Evolutionary conservation across 2,888 invertebrate species (phyloP).

Genomic region (Atethmia centrago): DNA sequence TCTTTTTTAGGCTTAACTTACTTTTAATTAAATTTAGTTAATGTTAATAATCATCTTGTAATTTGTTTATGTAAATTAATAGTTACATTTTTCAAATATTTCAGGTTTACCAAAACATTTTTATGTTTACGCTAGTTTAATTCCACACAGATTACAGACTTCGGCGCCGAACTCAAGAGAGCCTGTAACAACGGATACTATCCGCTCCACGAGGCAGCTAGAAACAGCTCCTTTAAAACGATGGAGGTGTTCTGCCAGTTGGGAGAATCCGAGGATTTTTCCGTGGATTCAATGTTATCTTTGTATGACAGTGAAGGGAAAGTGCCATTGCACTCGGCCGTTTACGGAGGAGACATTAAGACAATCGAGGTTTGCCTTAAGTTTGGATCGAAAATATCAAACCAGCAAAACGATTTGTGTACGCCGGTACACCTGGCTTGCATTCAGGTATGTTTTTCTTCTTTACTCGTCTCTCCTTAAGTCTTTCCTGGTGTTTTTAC

Average conservation of each 20-base stretch:
- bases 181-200: constrained; percentile 97
- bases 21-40: too few relatives aligned
- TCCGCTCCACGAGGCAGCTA: constrained; percentile 97
- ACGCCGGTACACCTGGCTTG: constrained; percentile 98
- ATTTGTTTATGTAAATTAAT: too few relatives aligned
- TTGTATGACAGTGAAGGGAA: constrained; percentile 97
- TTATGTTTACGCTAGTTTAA: constrained; percentile 25
- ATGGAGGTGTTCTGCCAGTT: constrained; percentile 95
- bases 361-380: constrained; percentile 96
- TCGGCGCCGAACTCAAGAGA: constrained; percentile 94
- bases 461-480: background rate
- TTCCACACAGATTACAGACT: constrained; percentile 93
- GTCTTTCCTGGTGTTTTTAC: background rate
- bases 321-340: constrained; percentile 94
- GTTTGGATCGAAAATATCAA: constrained; percentile 96
- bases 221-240: constrained; percentile 96
- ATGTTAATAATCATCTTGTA: too few relatives aligned
- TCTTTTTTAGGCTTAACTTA: too few relatives aligned
- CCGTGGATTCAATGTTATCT: constrained; percentile 95
- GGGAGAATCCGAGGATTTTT: constrained; percentile 95
- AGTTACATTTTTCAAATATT: background rate
- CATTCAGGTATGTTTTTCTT: constrained; percentile 87
- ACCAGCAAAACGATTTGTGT: constrained; percentile 96
- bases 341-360: constrained; percentile 94
- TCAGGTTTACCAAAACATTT: constrained; percentile 15